Evolutionary conservation across 2,888 invertebrate genomes (phyloP), one percentile per base, ranked within the genome.

Genomic region (Lacanobia oleracea): DNA sequence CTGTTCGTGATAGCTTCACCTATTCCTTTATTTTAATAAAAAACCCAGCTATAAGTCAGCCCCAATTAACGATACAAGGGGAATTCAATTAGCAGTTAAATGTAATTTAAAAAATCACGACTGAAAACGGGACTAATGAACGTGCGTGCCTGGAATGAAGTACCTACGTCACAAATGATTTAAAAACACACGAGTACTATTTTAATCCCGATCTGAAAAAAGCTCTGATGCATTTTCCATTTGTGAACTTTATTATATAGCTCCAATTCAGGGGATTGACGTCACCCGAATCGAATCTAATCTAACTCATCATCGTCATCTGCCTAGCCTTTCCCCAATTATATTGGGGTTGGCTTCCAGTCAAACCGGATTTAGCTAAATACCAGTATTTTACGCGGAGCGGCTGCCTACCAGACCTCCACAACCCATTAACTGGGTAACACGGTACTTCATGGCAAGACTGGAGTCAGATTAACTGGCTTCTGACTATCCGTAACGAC

Each of bases 91-190:
- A 72, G 59, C 59, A 68, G 72, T 68, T 50, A 40, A 74, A 64
- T 23, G 50, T 43, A 51, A 80, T 80, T 67, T 43, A 5, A 72
- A 79, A 79, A 79, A 77, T 51, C 59, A 68, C 56, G 21, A 66
- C 5, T 50, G 54, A 65, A 56, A 77, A 59, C 21, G 51, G 37
- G 12, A 18, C 59, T 68, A 77, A 77, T 72, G 65, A 68, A 51
- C n/a, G 51, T 63, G 63, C 81, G 81, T 79, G 79, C 51, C 65
- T 23, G 23, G 77, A 76, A 72, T 80, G 54, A 51, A 50, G 57
- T 62, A 18, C 59, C 14, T 5, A 65, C 16, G 21, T 57, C 53
- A 59, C 51, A 76, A 77, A 72, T 72, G 7, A 77, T 68, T 72
- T 63, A 51, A 77, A 76, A 64, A 67, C 33, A 72, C 23, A 63